Percentiles rank a stretch among this genome's conserved stretches.
These are phyloP conservation scores for Neoitamus cyanurus DNA, from an alignment of 2,888 invertebrate species.

Conservation along the genomic window DNA sequence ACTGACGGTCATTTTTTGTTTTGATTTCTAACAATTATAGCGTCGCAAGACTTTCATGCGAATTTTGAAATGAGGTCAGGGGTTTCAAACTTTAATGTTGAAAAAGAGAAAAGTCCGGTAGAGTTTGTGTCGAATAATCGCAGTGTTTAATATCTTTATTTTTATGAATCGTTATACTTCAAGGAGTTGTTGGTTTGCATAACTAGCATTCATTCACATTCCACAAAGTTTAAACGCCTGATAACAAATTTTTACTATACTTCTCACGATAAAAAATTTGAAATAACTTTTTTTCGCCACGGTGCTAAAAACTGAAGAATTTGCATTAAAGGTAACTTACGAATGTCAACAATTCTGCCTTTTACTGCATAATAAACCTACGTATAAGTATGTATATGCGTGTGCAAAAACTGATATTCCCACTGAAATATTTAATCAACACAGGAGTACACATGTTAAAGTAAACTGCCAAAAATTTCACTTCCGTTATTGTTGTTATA, in stretches of 20 bases:
- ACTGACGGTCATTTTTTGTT: not conserved
- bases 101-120: not conserved
- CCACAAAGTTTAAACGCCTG: not conserved
- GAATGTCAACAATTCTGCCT: not conserved
- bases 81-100: not conserved
- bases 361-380: too few relatives aligned
- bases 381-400: not conserved
- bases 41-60: not conserved
- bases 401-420: not conserved
- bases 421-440: not conserved
- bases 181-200: not conserved
- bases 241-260: not conserved
- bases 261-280: not conserved
- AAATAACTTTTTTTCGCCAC: not conserved
- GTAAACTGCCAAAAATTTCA: not conserved
- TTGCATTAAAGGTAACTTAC: not conserved
- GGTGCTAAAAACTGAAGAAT: not conserved
- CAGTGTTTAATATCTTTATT: not conserved
- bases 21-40: not conserved
- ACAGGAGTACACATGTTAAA: not conserved
- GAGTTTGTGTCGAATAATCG: not conserved
- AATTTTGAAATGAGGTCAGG: not conserved
- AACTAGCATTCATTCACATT: not conserved
- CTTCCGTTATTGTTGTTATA: not conserved
- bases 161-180: not conserved